Evolutionary conservation across 1,140 invertebrate genomes (phyloP).

Genomic region (Aporrectodea caliginosa): DNA sequence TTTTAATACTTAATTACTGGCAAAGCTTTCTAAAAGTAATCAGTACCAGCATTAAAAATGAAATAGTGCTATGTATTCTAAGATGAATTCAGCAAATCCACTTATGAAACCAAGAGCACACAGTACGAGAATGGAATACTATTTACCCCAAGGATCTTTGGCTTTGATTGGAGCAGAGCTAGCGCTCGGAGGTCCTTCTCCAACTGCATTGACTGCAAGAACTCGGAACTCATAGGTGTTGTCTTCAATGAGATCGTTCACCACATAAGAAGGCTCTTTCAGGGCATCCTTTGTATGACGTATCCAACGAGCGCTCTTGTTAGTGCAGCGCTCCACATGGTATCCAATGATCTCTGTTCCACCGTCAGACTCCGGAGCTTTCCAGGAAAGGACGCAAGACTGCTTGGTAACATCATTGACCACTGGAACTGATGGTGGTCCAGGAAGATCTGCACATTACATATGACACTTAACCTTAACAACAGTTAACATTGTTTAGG

Average conservation of each 20-base stretch:
- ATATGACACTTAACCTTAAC: constrained; percentile 94
- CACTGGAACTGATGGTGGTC: constrained; percentile 78
- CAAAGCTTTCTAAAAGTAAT: too few relatives aligned
- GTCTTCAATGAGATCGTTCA: constrained; percentile 80
- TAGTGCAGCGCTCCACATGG: constrained; percentile 87
- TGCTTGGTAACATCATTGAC: constrained; percentile 87
- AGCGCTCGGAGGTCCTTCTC: constrained; percentile 82
- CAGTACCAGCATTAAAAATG: too few relatives aligned
- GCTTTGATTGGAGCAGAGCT: constrained; percentile 74
- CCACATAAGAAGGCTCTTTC: constrained; percentile 82
- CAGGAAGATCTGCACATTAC: constrained; percentile 70
- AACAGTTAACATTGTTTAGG: constrained; percentile 75
- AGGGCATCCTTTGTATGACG: constrained; percentile 78
- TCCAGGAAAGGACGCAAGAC: constrained; percentile 83
- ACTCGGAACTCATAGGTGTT: constrained; percentile 94
- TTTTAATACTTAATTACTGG: too few relatives aligned
- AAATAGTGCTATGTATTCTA: too few relatives aligned
- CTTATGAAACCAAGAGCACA: too few relatives aligned
- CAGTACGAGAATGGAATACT: too few relatives aligned
- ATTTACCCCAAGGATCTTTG: constrained; percentile 90
- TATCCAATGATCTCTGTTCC: constrained; percentile 92
- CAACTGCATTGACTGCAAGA: constrained; percentile 94
- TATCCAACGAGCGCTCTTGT: constrained; percentile 68
- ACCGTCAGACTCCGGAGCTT: constrained; percentile 81
- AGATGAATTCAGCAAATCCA: too few relatives aligned